phyloP scores from a whole-genome alignment of 2,888 invertebrate genomes.

The Xestia rhomboidea region DNA sequence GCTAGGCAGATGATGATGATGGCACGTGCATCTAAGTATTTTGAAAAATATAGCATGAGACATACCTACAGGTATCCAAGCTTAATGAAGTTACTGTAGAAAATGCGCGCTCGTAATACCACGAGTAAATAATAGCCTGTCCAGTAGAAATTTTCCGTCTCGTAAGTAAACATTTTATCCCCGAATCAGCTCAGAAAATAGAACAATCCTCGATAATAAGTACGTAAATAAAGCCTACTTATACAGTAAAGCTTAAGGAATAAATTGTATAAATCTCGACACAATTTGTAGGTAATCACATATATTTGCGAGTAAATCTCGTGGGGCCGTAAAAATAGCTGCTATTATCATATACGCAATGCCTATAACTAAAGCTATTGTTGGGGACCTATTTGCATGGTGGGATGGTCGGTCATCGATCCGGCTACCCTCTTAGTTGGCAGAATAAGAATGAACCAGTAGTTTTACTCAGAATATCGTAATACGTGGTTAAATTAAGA shows the following conservation, averaged over 20 bases:
- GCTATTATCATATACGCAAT: slow-evolving; percentile 61
- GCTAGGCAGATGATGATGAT: too few species aligned
- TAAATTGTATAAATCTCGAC: slow-evolving; percentile 47
- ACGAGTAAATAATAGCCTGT: neutral
- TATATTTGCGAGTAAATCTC: slow-evolving; percentile 51
- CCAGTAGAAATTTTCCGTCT: neutral
- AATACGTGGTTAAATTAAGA: neutral
- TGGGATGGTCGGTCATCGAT: slow-evolving; percentile 62
- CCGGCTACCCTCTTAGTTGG: slow-evolving; percentile 20
- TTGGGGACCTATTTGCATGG: slow-evolving; percentile 64
- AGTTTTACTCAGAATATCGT: slow-evolving; percentile 1
- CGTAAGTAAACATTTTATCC: neutral
- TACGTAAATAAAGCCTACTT: slow-evolving; percentile 18
- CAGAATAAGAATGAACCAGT: slow-evolving; percentile 14
- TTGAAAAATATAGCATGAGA: neutral
- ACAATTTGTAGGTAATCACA: slow-evolving; percentile 47
- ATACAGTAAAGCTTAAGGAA: slow-evolving; percentile 15
- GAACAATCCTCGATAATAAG: slow-evolving; percentile 1
- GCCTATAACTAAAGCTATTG: slow-evolving; percentile 52
- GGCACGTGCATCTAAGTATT: too few species aligned
- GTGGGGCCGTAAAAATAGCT: slow-evolving; percentile 47
- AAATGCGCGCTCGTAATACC: neutral
- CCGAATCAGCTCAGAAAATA: neutral
- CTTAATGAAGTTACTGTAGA: neutral
- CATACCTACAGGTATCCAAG: neutral